Percentiles rank a stretch among this genome's conserved stretches.
Evolutionary conservation across 2,113 vertebrate genomes (phyloP).

Genomic region (Sarotherodon lohbergeri): DNA sequence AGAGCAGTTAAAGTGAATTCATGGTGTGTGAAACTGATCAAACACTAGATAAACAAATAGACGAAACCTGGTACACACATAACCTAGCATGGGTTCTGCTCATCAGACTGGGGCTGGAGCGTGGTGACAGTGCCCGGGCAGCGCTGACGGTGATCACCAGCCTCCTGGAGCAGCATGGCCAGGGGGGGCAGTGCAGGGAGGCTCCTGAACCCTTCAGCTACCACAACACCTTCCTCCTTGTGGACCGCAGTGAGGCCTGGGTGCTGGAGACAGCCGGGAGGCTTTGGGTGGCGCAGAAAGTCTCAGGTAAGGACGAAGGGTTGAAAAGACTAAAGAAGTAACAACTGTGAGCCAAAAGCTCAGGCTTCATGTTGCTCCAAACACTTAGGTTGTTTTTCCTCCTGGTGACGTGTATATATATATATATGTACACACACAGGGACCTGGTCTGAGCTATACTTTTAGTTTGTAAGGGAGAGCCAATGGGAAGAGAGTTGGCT

Average conservation of each 20-base stretch:
- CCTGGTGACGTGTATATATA: too few relatives aligned
- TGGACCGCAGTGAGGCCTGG: constrained; percentile 87
- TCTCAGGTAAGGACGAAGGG: constrained; percentile 72
- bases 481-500: background rate
- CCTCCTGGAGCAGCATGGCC: constrained; percentile 82
- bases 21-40: background rate
- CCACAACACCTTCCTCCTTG: constrained; percentile 93
- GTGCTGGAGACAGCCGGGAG: constrained; percentile 87
- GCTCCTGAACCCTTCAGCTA: constrained; percentile 80
- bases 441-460: too few relatives aligned
- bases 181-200: constrained; percentile 89
- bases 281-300: constrained; percentile 87
- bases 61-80: background rate
- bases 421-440: too few relatives aligned
- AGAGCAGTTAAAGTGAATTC: background rate
- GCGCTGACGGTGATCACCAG: constrained; percentile 79
- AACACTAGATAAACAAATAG: background rate
- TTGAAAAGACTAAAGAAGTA: background rate
- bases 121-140: constrained; percentile 75
- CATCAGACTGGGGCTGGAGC: constrained; percentile 83
- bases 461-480: background rate
- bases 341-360: background rate
- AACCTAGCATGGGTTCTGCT: background rate
- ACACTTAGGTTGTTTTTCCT: too few relatives aligned
- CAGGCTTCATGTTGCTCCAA: background rate